Evolutionary conservation across 2,888 invertebrate genomes (phyloP).

Genomic region (Thelaira solivaga): DNA sequence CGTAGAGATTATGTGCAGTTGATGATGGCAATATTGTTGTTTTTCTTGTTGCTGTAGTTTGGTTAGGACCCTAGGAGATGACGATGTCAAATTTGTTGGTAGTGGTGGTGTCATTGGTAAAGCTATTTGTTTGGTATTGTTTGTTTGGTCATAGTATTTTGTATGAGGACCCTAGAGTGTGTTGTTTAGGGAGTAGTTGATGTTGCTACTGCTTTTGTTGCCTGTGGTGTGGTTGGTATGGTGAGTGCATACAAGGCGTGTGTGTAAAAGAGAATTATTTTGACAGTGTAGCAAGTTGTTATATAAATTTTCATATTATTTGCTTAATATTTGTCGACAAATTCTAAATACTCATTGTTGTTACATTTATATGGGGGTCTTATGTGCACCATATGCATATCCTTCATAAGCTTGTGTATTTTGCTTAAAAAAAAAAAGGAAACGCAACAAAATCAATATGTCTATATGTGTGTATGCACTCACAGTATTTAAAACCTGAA

Average conservation of each 20-base stretch:
- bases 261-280: slow-evolving; percentile 31
- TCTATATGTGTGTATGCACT: too few relatives aligned
- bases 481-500: slow-evolving; percentile 31
- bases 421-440: slow-evolving; percentile 22
- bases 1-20: slow-evolving; percentile 26
- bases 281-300: slow-evolving; percentile 43
- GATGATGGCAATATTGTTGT: neutral
- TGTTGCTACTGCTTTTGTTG: slow-evolving; percentile 7
- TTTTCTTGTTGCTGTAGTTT: neutral
- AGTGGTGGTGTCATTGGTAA: slow-evolving; percentile 7
- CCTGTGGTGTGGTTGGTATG: neutral
- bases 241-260: neutral
- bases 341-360: slow-evolving; percentile 23
- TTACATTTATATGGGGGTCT: slow-evolving; percentile 12
- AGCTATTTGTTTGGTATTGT: slow-evolving; percentile 43
- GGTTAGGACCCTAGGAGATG: neutral
- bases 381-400: neutral
- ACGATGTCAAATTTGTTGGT: neutral
- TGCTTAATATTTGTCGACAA: slow-evolving; percentile 49
- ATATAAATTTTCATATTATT: slow-evolving; percentile 45
- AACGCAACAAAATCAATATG: slow-evolving; percentile 34
- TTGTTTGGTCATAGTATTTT: slow-evolving; percentile 41
- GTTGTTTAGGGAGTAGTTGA: slow-evolving; percentile 44
- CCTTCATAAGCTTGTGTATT: neutral
- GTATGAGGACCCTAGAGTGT: slow-evolving; percentile 18